These are phyloP conservation scores for Anguilla marmorata DNA, from an alignment of 2,797 vertebrate genomes.

Conservation along the genomic window DNA sequence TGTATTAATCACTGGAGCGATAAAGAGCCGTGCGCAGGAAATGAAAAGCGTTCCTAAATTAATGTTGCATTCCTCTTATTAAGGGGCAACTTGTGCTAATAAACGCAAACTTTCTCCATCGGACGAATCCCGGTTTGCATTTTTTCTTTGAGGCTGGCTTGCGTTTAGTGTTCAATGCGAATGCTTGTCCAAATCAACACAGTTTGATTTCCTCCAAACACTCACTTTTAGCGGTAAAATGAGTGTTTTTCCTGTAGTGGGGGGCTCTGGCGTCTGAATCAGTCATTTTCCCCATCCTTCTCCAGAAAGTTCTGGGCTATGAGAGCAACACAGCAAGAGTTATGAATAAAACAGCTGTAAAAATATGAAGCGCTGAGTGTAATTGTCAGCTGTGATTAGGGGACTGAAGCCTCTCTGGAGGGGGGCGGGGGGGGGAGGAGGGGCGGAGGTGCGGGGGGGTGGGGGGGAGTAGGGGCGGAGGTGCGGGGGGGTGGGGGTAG, in stretches of 20 bases:
- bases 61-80: slow-evolving; percentile 38
- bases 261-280: slow-evolving; percentile 76
- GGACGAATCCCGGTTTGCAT: too few relatives aligned
- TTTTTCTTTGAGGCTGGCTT: not conserved
- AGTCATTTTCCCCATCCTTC: slow-evolving; percentile 77
- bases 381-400: slow-evolving; percentile 69
- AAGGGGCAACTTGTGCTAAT: slow-evolving; percentile 28
- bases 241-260: not conserved
- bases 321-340: slow-evolving; percentile 61
- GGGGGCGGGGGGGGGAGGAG: slow-evolving; percentile 47
- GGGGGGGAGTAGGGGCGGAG: slow-evolving; percentile 48
- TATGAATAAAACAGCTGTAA: slow-evolving; percentile 83
- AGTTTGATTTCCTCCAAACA: slow-evolving; percentile 18
- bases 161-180: not conserved
- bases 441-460: slow-evolving; percentile 56
- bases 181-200: slow-evolving; percentile 17
- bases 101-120: slow-evolving; percentile 22
- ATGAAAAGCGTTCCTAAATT: not conserved
- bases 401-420: slow-evolving; percentile 62
- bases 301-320: slow-evolving; percentile 75
- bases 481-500: slow-evolving; percentile 53
- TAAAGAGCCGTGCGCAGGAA: not conserved
- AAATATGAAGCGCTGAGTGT: slow-evolving; percentile 74
- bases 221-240: slow-evolving; percentile 12
- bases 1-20: slow-evolving; percentile 36